Conservation (phyloP, 1,140 invertebrate species). For the Drosophila repletoides region DNA sequence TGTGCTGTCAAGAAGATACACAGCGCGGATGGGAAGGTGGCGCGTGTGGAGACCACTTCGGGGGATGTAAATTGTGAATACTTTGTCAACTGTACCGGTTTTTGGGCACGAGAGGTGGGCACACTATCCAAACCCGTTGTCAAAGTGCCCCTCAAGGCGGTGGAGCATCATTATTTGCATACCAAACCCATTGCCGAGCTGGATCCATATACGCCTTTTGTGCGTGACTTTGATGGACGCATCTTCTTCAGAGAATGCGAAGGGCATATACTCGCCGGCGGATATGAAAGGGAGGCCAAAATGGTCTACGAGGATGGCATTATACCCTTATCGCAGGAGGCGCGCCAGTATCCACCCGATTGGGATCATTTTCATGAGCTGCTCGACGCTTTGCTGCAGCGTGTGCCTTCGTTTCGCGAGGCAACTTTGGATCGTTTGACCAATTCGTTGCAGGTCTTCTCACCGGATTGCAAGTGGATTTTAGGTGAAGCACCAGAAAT, state of each 20-base stretch:
- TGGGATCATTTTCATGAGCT: slow-evolving; percentile 98
- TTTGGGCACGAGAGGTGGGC: slow-evolving; percentile 87
- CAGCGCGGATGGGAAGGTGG: slow-evolving; percentile 86
- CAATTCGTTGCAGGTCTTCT: slow-evolving; percentile 96
- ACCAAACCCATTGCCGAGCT: slow-evolving; percentile 90
- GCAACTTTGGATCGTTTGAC: slow-evolving; percentile 90
- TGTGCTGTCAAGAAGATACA: slow-evolving; percentile 89
- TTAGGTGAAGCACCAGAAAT: slow-evolving; percentile 97
- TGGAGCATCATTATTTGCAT: slow-evolving; percentile 95
- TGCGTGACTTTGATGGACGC: slow-evolving; percentile 94
- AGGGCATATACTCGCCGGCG: slow-evolving; percentile 90
- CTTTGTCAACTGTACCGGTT: slow-evolving; percentile 92
- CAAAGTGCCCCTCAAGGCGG: slow-evolving; percentile 95
- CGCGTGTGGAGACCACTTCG: slow-evolving; percentile 89
- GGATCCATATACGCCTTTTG: slow-evolving; percentile 90
- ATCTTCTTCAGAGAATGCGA: slow-evolving; percentile 93
- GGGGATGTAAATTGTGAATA: slow-evolving; percentile 93
- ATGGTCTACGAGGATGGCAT: slow-evolving; percentile 92
- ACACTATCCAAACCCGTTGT: slow-evolving; percentile 91
- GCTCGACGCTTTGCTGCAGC: slow-evolving; percentile 91
- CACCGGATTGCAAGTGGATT: slow-evolving; percentile 95
- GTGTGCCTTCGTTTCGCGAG: slow-evolving; percentile 90
- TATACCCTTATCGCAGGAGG: slow-evolving; percentile 84
- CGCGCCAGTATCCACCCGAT: slow-evolving; percentile 89
- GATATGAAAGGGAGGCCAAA: slow-evolving; percentile 94